Conservation (phyloP, 2,113 vertebrate genomes). For the Zosterops hypoxanthus region DNA sequence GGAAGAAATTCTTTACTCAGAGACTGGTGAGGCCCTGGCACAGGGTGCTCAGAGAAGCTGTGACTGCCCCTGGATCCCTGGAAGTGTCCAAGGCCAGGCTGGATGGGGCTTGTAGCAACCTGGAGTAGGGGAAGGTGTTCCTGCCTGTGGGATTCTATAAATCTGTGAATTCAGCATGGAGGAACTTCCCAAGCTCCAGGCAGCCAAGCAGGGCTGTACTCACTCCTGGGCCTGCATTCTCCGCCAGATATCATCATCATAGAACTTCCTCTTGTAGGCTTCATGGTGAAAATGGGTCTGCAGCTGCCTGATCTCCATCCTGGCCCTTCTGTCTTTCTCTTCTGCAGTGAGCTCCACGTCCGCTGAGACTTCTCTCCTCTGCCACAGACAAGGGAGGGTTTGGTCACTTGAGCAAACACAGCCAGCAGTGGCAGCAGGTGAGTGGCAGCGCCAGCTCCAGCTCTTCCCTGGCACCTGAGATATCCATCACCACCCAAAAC, state of each 20-base stretch:
- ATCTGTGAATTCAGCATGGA: background rate
- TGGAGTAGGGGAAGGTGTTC: background rate
- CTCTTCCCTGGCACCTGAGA: background rate
- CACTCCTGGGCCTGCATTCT: conserved; percentile 60
- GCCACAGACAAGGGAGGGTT: background rate
- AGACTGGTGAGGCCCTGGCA: background rate
- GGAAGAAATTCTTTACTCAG: background rate
- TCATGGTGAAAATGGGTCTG: conserved; percentile 61
- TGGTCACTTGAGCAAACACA: background rate
- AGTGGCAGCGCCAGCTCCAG: background rate
- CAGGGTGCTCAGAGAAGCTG: background rate
- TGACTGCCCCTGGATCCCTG: background rate
- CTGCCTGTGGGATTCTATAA: background rate
- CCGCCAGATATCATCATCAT: background rate
- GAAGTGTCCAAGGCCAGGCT: background rate
- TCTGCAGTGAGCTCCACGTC: background rate
- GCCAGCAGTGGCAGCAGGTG: background rate
- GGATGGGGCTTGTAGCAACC: background rate
- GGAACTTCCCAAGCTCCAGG: background rate
- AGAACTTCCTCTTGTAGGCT: conserved; percentile 33
- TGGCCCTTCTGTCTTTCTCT: background rate
- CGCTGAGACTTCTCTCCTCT: background rate
- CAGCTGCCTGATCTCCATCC: conserved; percentile 47
- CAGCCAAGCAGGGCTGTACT: background rate
- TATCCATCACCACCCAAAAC: background rate